Conservation (phyloP, 2,888 invertebrate genomes). For the Trisateles emortualis region DNA sequence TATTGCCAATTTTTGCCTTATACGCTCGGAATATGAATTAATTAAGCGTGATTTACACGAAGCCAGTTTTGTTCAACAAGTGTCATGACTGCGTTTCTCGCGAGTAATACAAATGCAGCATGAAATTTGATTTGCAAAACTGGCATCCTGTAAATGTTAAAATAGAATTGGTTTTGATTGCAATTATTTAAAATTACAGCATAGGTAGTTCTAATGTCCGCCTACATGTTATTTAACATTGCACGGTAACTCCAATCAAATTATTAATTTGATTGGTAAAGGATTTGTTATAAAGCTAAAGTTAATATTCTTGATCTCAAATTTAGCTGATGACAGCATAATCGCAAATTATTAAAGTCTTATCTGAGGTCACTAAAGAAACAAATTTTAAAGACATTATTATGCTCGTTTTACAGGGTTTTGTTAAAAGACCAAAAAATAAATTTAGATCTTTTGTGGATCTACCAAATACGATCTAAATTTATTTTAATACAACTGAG, state of each 20-base stretch:
- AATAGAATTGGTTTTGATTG: conserved; percentile 10
- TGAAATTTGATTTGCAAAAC: no score
- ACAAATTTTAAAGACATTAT: neutral
- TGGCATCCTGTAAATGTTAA: neutral
- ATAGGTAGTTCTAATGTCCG: conserved; percentile 27
- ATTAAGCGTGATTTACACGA: conserved; percentile 1
- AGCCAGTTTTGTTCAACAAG: neutral
- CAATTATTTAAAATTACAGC: conserved; percentile 16
- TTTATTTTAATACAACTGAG: neutral
- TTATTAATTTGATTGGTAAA: neutral
- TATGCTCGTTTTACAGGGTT: conserved; percentile 27
- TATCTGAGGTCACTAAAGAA: neutral
- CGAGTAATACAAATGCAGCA: no score
- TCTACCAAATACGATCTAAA: neutral
- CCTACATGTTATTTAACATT: conserved; percentile 17
- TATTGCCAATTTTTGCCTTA: conserved; percentile 49
- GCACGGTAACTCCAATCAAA: conserved; percentile 18
- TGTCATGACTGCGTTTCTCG: neutral
- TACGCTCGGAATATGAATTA: conserved; percentile 22
- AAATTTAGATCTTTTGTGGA: neutral
- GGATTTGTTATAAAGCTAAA: neutral
- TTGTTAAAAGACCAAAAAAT: conserved; percentile 8
- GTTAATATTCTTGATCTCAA: neutral
- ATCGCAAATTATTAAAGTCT: neutral
- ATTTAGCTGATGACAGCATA: neutral